These are phyloP conservation scores for Aradophagus sp. DNA, from an alignment of 1,140 invertebrate species.

Conservation along the genomic window DNA sequence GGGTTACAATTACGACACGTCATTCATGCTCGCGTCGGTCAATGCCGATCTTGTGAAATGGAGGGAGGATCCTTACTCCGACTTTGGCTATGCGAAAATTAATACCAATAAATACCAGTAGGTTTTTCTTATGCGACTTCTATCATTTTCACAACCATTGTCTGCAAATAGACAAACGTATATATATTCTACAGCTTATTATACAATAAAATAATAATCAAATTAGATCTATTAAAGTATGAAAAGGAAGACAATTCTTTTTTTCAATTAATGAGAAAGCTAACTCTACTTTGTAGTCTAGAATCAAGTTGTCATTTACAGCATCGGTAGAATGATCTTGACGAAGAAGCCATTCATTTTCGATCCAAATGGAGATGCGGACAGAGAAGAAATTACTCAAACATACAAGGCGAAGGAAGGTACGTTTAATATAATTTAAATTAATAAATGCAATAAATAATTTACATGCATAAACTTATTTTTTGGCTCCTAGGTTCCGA, in stretches of 20 bases:
- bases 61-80: constrained; percentile 76
- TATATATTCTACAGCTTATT: too few relatives aligned
- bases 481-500: constrained; percentile 74
- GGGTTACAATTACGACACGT: constrained; percentile 78
- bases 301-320: too few relatives aligned
- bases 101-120: constrained; percentile 83
- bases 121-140: constrained; percentile 62
- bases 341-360: constrained; percentile 84
- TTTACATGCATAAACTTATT: constrained; percentile 1
- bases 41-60: constrained; percentile 78
- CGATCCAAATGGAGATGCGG: constrained; percentile 81
- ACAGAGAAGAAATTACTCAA: constrained; percentile 82
- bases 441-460: constrained; percentile 7
- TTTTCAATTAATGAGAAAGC: too few relatives aligned
- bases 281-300: too few relatives aligned
- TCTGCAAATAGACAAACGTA: too few relatives aligned
- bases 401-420: constrained; percentile 86
- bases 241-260: too few relatives aligned
- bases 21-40: constrained; percentile 80
- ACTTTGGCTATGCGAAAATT: constrained; percentile 79
- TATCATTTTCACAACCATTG: too few relatives aligned
- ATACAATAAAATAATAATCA: too few relatives aligned
- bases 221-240: too few relatives aligned
- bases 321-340: constrained; percentile 83
- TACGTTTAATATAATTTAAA: constrained; percentile 12